Evolutionary conservation across 2,113 vertebrate genomes (phyloP), one percentile per base, ranked within the genome.

Genomic region (Tylochromis polylepis): DNA sequence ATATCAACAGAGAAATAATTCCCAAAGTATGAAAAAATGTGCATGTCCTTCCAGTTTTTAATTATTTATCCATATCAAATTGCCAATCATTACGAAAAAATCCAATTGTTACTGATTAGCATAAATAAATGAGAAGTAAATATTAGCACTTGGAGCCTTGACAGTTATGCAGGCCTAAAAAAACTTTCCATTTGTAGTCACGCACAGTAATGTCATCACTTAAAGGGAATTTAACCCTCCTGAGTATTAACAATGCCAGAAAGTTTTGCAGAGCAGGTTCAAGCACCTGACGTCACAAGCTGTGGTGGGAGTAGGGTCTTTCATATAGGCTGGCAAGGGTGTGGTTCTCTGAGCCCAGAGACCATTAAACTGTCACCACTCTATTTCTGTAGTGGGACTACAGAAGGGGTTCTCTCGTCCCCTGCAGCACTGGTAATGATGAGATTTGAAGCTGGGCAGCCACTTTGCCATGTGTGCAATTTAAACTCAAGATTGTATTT

Each of bases 341-440:
- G 95, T 94, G 94, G 95, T 88, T 90, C 87, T 82, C 85, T n/a
- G 87, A 92, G 87, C 91, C 79, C 4, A 29, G 93, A 91, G 89
- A 83, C 91, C 87, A 94, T 96, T 96, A 96, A 95, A 91, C 91
- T 95, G 93, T 96, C 95, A 94, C 92, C 94, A 95, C 94, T 89
- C 82, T 87, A 86, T 90, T 94, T 90, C 88, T 92, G 90, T 67
- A 88, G 90, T 85, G 93, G 90, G 84, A 93, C 85, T 87, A 83
- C 79, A 84, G 85, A 87, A 59, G 79, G 79, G 49, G 90, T 85
- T 86, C 87, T 86, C 83, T 72, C 70, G 55, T 87, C 83, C 91
- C 80, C 86, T 65, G 70, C 38, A 89, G 87, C 85, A 85, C 83
- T 27, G 85, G 87, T 86, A 91, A 89, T 90, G 79, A 92, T 91